Percentiles rank a stretch among this genome's conserved stretches.
These are phyloP conservation scores for Zapus hudsonius DNA, from an alignment of 2,113 vertebrate species.

Conservation along the genomic window DNA sequence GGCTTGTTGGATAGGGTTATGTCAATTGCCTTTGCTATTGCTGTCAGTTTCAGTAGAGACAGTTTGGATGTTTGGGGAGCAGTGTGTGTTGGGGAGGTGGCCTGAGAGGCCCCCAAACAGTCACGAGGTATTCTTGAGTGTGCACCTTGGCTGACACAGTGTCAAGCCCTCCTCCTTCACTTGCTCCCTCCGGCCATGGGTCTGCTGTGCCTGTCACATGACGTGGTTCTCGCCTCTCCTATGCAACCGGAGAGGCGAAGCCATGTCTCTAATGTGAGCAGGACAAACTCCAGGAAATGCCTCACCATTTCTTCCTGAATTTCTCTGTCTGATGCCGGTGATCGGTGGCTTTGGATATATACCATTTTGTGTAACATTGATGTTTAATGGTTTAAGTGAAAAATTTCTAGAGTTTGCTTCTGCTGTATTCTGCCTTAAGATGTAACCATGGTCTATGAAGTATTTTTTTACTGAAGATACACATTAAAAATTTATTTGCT, in stretches of 20 bases:
- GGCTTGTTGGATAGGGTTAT: fast-evolving
- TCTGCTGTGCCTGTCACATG: fast-evolving
- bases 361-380: not conserved
- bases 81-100: fast-evolving
- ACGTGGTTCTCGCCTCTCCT: fast-evolving
- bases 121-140: fast-evolving
- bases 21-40: not conserved
- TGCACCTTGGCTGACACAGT: fast-evolving
- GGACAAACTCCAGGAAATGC: too few relatives aligned
- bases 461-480: not conserved
- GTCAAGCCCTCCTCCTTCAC: fast-evolving
- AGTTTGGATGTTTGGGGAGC: not conserved
- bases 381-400: too few relatives aligned
- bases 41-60: not conserved
- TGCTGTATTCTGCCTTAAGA: not conserved
- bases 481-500: not conserved
- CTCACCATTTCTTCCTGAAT: fast-evolving
- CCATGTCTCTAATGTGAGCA: fast-evolving
- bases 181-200: too few relatives aligned
- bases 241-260: too few relatives aligned
- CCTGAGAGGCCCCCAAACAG: too few relatives aligned
- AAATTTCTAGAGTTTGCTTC: too few relatives aligned
- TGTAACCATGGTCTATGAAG: not conserved
- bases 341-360: too few relatives aligned
- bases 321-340: not conserved